These are phyloP conservation scores for Gonocerus acuteangulatus DNA, from an alignment of 2,888 invertebrate species.

Conservation along the genomic window DNA sequence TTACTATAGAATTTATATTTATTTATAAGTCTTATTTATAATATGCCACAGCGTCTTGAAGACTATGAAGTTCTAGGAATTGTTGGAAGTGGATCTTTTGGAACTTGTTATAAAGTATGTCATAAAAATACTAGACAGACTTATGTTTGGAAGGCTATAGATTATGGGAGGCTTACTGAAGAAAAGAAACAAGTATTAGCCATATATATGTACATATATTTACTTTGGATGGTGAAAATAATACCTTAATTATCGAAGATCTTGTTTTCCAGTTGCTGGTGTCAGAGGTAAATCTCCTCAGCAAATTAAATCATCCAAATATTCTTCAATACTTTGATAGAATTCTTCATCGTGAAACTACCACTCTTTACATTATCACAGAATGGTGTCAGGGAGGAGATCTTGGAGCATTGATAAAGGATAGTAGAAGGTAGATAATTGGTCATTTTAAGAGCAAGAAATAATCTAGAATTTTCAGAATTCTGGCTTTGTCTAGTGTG, in stretches of 20 bases:
- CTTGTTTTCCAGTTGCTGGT: constrained; percentile 44
- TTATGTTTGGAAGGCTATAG: constrained; percentile 56
- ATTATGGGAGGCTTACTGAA: constrained; percentile 51
- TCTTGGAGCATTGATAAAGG: constrained; percentile 49
- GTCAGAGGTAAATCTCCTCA: constrained; percentile 51
- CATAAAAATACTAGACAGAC: constrained; percentile 50
- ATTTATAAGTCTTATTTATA: too few species aligned
- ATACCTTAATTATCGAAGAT: not conserved
- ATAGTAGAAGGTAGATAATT: constrained; percentile 43
- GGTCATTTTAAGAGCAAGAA: not conserved
- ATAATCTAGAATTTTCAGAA: not conserved
- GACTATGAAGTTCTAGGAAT: constrained; percentile 54
- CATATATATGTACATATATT: not conserved
- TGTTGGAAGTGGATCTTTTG: constrained; percentile 53
- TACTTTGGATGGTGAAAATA: not conserved
- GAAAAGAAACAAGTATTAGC: constrained; percentile 47
- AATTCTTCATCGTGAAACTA: constrained; percentile 50
- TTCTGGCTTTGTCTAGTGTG: not conserved
- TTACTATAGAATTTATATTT: too few species aligned
- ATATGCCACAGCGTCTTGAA: constrained; percentile 29
- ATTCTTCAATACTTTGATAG: constrained; percentile 53
- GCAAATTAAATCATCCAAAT: constrained; percentile 50
- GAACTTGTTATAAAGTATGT: constrained; percentile 54
- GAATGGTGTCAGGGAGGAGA: constrained; percentile 58
- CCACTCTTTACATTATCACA: constrained; percentile 55